Conservation (phyloP, 2,113 vertebrate species). For the Parus major region DNA sequence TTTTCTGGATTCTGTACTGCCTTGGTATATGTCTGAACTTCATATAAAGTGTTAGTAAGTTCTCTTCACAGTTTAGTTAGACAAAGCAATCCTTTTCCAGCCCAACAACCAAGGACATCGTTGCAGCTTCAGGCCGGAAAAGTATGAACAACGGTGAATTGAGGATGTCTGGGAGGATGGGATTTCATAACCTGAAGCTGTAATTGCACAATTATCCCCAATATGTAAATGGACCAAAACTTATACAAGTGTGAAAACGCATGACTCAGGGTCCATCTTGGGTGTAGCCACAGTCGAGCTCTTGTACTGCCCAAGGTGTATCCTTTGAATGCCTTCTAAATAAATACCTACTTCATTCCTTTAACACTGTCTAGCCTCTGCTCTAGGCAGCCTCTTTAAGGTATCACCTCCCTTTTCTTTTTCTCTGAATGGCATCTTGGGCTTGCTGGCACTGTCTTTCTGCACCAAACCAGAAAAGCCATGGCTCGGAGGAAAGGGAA, state of each 20-base stretch:
- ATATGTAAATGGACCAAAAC: not conserved
- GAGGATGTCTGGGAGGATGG: not conserved
- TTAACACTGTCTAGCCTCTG: not conserved
- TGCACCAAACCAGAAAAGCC: not conserved
- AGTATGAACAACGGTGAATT: not conserved
- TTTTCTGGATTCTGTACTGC: not conserved
- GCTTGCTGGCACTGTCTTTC: not conserved
- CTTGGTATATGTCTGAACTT: not conserved
- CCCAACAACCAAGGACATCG: not conserved
- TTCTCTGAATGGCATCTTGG: too few species aligned
- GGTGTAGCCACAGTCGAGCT: not conserved
- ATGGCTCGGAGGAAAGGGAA: fast-evolving
- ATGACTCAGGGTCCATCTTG: not conserved
- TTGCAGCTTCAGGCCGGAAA: not conserved
- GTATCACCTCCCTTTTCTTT: not conserved
- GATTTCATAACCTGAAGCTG: not conserved
- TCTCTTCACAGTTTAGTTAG: not conserved
- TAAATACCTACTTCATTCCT: not conserved
- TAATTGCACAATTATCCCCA: not conserved
- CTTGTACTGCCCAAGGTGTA: not conserved
- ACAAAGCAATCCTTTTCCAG: not conserved
- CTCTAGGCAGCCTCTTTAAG: not conserved
- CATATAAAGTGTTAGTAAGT: not conserved
- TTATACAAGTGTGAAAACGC: not conserved
- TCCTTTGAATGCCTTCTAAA: not conserved